These are phyloP conservation scores for Coccyzus lansbergi DNA, from an alignment of 2,797 vertebrate species.

Conservation along the genomic window DNA sequence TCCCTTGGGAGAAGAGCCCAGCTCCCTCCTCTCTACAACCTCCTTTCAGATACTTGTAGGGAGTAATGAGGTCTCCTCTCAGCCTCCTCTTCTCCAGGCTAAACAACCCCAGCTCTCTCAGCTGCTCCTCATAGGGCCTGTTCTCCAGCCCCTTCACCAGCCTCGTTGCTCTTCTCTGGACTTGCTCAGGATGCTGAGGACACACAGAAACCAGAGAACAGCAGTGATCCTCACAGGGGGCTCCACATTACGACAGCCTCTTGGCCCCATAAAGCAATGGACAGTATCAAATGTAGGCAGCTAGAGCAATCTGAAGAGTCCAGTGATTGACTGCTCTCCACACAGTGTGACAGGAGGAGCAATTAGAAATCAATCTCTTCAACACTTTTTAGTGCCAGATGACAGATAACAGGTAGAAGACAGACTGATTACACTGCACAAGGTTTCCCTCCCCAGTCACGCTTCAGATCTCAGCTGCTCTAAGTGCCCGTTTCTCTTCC, in stretches of 20 bases:
- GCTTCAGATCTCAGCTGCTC: neutral
- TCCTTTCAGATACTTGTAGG: no score
- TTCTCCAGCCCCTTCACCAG: no score
- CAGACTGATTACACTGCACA: neutral
- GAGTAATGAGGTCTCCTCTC: no score
- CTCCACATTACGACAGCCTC: neutral
- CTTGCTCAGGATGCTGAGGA: no score
- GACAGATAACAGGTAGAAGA: neutral
- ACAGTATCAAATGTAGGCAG: neutral
- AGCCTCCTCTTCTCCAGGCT: no score
- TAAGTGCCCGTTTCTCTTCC: neutral
- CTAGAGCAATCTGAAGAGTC: neutral
- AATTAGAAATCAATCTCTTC: neutral
- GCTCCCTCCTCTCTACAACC: no score
- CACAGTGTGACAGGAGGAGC: neutral
- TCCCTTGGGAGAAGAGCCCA: no score
- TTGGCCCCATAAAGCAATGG: accelerated
- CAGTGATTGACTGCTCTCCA: neutral
- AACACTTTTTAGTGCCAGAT: neutral
- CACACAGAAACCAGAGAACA: neutral
- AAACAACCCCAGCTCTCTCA: no score
- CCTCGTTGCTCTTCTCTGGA: no score
- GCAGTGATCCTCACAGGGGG: neutral
- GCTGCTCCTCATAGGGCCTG: no score
- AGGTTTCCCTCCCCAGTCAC: neutral